Evolutionary conservation across 1,140 invertebrate species (phyloP).

Genomic region (Sarcophaga bullata): DNA sequence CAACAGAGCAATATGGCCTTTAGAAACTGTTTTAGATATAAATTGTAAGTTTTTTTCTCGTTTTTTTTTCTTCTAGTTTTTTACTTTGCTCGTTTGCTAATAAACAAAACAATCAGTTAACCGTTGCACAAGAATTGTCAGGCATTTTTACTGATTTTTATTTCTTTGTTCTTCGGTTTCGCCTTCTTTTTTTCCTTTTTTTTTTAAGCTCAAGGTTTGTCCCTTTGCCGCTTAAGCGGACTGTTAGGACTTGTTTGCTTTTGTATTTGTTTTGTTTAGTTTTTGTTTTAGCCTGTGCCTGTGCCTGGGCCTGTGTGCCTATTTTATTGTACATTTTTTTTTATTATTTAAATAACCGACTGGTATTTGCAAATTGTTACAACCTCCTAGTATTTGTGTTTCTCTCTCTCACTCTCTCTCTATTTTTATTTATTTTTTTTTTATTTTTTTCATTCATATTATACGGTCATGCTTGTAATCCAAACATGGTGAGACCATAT

Average conservation of each 20-base stretch:
- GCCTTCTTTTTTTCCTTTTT: neutral
- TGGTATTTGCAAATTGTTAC: neutral
- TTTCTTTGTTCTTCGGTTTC: too few species aligned
- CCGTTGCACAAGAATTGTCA: constrained; percentile 13
- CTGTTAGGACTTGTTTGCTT: neutral
- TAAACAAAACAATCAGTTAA: constrained; percentile 22
- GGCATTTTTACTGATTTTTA: neutral
- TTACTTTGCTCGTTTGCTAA: neutral
- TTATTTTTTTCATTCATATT: too few species aligned
- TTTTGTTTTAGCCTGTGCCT: neutral
- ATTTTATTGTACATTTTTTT: constrained; percentile 3
- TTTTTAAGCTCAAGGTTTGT: constrained; percentile 9
- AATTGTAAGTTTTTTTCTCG: neutral
- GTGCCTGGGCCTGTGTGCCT: too few species aligned
- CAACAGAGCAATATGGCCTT: neutral
- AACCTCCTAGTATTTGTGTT: neutral
- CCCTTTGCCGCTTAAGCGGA: too few species aligned
- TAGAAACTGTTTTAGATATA: neutral
- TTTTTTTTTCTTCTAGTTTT: neutral
- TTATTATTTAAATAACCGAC: constrained; percentile 17
- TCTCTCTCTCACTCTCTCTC: too few species aligned
- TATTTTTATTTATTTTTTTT: too few species aligned
- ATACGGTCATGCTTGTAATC: too few species aligned
- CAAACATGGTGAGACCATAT: too few species aligned
- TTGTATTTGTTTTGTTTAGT: neutral